Conservation (phyloP, 2,113 vertebrate genomes). For the Leptobrachium ailaonicum region DNA sequence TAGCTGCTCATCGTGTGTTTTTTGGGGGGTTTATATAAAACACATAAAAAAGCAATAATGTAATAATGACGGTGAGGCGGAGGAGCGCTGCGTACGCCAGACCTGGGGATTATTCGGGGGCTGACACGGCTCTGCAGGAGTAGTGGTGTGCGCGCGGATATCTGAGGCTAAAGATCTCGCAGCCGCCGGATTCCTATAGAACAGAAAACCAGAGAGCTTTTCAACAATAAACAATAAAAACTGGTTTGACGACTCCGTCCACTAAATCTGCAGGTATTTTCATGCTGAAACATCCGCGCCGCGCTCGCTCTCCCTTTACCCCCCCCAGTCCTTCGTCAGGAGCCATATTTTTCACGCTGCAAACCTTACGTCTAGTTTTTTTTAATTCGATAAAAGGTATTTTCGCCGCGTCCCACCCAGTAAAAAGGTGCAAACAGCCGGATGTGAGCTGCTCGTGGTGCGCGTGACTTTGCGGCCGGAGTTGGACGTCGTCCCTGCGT, state of each 20-base stretch:
- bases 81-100: too few relatives aligned
- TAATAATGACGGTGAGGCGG: too few relatives aligned
- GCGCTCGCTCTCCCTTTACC: neutral
- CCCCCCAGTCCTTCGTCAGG: neutral
- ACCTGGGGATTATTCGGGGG: too few relatives aligned
- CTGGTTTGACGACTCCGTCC: conserved; percentile 51
- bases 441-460: neutral
- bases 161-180: conserved; percentile 9
- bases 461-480: neutral
- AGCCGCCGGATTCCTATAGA: conserved; percentile 42
- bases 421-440: neutral
- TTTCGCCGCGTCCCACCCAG: neutral
- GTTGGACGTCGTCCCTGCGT: conserved; percentile 18
- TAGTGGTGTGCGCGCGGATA: neutral
- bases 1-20: too few relatives aligned
- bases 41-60: too few relatives aligned
- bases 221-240: conserved; percentile 56
- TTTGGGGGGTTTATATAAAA: too few relatives aligned
- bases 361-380: neutral
- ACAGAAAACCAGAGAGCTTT: conserved; percentile 56
- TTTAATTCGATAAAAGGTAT: conserved; percentile 30
- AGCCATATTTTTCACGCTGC: neutral
- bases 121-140: neutral
- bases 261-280: conserved; percentile 44
- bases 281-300: conserved; percentile 41